Conservation (phyloP, 1,140 invertebrate species). For the Drosophila sechellia region DNA sequence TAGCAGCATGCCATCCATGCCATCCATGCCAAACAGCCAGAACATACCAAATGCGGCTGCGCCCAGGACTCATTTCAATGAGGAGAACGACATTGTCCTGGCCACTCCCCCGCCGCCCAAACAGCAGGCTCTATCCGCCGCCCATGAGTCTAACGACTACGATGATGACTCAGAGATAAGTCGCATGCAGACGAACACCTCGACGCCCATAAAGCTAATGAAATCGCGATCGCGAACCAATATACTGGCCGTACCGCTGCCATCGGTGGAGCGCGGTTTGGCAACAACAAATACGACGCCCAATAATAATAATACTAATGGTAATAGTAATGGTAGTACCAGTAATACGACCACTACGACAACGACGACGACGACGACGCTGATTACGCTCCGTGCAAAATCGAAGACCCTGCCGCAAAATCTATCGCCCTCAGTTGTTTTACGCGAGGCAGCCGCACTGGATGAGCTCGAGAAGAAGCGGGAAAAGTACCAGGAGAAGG, state of each 20-base stretch:
- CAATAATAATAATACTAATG: slow-evolving; percentile 17
- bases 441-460: slow-evolving; percentile 71
- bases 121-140: slow-evolving; percentile 54
- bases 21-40: neutral
- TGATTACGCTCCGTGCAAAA: slow-evolving; percentile 85
- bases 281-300: slow-evolving; percentile 51
- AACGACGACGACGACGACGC: slow-evolving; percentile 83
- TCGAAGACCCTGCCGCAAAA: slow-evolving; percentile 87
- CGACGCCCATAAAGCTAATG: slow-evolving; percentile 84
- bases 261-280: slow-evolving; percentile 65
- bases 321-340: slow-evolving; percentile 1
- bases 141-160: slow-evolving; percentile 35
- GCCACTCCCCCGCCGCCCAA: slow-evolving; percentile 70
- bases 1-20: neutral
- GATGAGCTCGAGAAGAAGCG: slow-evolving; percentile 49
- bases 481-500: slow-evolving; percentile 8
- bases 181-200: slow-evolving; percentile 84
- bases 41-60: slow-evolving; percentile 20
- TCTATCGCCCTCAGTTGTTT: slow-evolving; percentile 78
- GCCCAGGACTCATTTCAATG: slow-evolving; percentile 70
- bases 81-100: slow-evolving; percentile 77
- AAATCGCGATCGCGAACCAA: slow-evolving; percentile 84
- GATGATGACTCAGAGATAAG: slow-evolving; percentile 84
- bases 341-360: slow-evolving; percentile 34
- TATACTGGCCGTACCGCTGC: slow-evolving; percentile 79